A percentile compares a stretch with the other conserved stretches of the same genome.
Evolutionary conservation across 1,140 invertebrate species (phyloP).

Genomic region (Archivesica marissinica): DNA sequence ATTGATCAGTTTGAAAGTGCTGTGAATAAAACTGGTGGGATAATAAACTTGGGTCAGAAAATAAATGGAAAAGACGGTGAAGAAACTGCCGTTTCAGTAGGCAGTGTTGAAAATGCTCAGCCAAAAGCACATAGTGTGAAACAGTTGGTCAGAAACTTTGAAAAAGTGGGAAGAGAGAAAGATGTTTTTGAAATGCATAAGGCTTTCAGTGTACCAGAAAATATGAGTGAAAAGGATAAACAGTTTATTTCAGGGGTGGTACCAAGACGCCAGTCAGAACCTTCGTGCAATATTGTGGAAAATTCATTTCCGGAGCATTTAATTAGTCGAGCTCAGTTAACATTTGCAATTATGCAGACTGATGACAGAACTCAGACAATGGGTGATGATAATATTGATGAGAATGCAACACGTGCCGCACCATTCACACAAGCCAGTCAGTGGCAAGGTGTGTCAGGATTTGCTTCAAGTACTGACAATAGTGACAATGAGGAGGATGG

Average conservation of each 20-base stretch:
- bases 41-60: not conserved
- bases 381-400: conserved; percentile 79
- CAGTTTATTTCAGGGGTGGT: conserved; percentile 44
- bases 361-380: conserved; percentile 81
- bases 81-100: not conserved
- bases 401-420: conserved; percentile 81
- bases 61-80: not conserved
- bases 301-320: conserved; percentile 66
- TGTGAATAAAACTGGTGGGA: not conserved
- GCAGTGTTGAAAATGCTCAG: conserved; percentile 28
- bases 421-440: conserved; percentile 83
- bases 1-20: conserved; percentile 50
- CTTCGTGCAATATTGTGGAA: conserved; percentile 69
- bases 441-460: conserved; percentile 77
- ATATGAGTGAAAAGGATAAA: conserved; percentile 58
- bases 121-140: conserved; percentile 57
- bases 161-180: conserved; percentile 48
- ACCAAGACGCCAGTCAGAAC: conserved; percentile 60
- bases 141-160: conserved; percentile 56
- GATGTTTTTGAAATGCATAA: conserved; percentile 46
- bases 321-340: conserved; percentile 75
- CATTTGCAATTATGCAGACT: conserved; percentile 78
- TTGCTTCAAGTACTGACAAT: conserved; percentile 78
- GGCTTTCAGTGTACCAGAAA: conserved; percentile 59
- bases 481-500: conserved; percentile 77